Percentiles rank a stretch among this genome's conserved stretches.
phyloP scores from a whole-genome alignment of 2,113 vertebrate species.

The Oryzias melastigma region DNA sequence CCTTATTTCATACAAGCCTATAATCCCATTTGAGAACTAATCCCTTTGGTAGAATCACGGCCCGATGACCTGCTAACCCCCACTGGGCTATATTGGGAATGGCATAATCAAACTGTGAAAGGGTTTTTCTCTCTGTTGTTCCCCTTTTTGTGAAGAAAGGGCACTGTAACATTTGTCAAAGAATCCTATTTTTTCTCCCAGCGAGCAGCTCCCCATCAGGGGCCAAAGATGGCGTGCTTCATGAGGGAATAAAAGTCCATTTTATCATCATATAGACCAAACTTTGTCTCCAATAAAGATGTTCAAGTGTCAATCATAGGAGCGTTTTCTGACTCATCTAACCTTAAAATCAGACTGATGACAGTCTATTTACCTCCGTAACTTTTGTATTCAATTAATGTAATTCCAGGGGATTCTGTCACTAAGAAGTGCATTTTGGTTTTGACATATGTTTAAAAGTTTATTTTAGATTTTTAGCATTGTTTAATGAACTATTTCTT shows the following conservation, averaged over 20 bases:
- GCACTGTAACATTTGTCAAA: constrained; percentile 35
- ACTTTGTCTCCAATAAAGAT: not conserved
- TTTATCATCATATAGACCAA: not conserved
- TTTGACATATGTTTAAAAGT: too few relatives aligned
- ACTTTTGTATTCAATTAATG: too few relatives aligned
- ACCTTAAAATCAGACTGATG: constrained; percentile 3
- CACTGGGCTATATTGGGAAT: constrained; percentile 43
- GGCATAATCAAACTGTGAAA: constrained; percentile 31
- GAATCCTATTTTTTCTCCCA: constrained; percentile 10
- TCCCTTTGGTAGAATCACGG: constrained; percentile 50
- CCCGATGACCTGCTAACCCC: constrained; percentile 45
- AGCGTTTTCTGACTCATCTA: constrained; percentile 1
- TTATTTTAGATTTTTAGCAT: too few relatives aligned
- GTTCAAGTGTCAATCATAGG: constrained; percentile 3
- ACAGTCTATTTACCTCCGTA: too few relatives aligned
- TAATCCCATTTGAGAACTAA: constrained; percentile 64
- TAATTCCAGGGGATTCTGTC: too few relatives aligned
- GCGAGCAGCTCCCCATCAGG: constrained; percentile 21
- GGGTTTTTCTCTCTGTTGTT: constrained; percentile 15
- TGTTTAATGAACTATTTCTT: too few relatives aligned
- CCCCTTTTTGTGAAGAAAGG: constrained; percentile 19
- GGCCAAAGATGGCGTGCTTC: constrained; percentile 17
- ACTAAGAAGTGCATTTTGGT: too few relatives aligned
- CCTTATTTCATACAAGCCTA: constrained; percentile 32
- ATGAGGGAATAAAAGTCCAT: not conserved